Base-by-base conservation (phyloP, 2,797 vertebrate genomes). In the Rhynchonycteris naso region DNA sequence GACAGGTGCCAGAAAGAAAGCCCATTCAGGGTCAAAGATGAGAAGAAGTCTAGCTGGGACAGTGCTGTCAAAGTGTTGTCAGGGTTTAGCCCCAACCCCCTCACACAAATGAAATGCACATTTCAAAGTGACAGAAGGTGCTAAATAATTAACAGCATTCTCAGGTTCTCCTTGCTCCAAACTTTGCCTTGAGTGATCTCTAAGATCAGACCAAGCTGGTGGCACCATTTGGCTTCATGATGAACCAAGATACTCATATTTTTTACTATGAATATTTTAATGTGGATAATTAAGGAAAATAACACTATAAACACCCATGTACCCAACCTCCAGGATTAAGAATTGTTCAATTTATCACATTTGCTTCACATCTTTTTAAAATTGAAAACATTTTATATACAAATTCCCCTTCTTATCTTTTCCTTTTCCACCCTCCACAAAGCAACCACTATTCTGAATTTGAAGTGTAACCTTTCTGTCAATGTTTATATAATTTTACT, bases 71-170 rank as follows among this genome's bases (percentile, higher is more conserved):
- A 74, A 95, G 90, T 47, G 50, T 65, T 58, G 38, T 26, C 21
- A 33, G 35, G 90, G n/a, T 35, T 91, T 59, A 84, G 86, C 50
- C 28, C 63, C 83, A 93, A 38, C 50, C 50, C 63, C 84, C 58
- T 81, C 83, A 52, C 63, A 80, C 26, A 52, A 78, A 68, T 13
- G 58, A 85, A 96, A 90, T 88, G 82, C 88, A 75, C 74, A 86
- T 88, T 83, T 93, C 91, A 59, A 71, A 84, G 94, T 61, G 69
- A 91, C 76, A n/a, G 43, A 72, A 96, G 81, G 92, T 63, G 78
- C 47, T 85, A 96, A 95, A 66, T 38, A 82, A 93, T 95, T 88
- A 94, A 91, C 94, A 95, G 76, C 87, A 88, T 94, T 92, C 94
- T 66, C 65, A 13, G 30, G 33, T 81, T 84, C 56, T 80, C 93